Evolutionary conservation across 2,888 invertebrate species (phyloP).

Genomic region (Melipona beecheii): DNA sequence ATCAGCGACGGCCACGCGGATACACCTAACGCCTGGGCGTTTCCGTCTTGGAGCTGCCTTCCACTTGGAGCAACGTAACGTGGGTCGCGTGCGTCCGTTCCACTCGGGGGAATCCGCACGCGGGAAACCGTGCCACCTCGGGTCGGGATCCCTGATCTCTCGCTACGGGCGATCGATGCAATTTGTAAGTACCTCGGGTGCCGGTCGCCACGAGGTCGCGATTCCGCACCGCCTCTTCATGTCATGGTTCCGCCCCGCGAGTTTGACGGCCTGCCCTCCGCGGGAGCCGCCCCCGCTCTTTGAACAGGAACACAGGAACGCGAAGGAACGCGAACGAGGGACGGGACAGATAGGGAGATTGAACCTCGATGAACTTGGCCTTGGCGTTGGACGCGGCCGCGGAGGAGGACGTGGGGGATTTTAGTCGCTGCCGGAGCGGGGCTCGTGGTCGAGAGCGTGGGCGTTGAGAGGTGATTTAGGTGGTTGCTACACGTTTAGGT

Average conservation of each 20-base stretch:
- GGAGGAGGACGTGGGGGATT: too few relatives aligned
- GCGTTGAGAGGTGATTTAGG: neutral
- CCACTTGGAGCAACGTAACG: constrained; percentile 22
- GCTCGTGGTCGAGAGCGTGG: too few relatives aligned
- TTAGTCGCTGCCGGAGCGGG: neutral
- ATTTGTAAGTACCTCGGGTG: constrained; percentile 40
- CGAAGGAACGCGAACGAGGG: constrained; percentile 67
- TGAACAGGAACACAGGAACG: constrained; percentile 82
- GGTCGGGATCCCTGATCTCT: neutral
- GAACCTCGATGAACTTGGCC: constrained; percentile 41
- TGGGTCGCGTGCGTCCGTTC: neutral
- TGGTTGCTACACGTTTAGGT: neutral
- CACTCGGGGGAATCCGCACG: neutral
- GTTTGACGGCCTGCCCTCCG: constrained; percentile 84
- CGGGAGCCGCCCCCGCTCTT: constrained; percentile 84
- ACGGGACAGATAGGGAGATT: neutral
- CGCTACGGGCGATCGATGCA: neutral
- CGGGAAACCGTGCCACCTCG: neutral
- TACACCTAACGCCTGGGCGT: constrained; percentile 77
- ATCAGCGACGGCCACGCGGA: constrained; percentile 61
- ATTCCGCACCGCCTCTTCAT: constrained; percentile 83
- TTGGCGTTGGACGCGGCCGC: constrained; percentile 1
- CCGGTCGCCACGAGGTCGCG: constrained; percentile 49
- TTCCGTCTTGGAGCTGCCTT: constrained; percentile 72
- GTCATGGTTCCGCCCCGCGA: constrained; percentile 84